A percentile compares a stretch with the other conserved stretches of the same genome.
These are phyloP conservation scores for Cottoperca gobio DNA, from an alignment of 2,797 vertebrate species.

Conservation along the genomic window DNA sequence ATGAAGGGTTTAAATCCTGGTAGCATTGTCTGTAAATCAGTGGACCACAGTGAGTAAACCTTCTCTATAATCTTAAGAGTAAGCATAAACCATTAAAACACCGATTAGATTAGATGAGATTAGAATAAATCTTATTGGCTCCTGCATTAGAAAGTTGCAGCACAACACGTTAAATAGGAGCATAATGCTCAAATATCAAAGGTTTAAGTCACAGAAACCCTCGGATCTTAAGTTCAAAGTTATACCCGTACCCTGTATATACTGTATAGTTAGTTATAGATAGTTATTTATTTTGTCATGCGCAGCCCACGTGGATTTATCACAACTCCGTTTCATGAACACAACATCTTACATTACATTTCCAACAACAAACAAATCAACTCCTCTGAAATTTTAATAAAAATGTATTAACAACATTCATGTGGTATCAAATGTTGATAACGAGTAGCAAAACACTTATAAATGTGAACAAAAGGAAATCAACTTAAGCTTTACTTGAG, in stretches of 20 bases:
- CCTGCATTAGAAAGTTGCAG: background rate
- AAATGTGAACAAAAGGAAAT: background rate
- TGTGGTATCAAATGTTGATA: background rate
- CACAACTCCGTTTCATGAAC: background rate
- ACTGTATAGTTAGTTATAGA: background rate
- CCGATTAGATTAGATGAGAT: constrained; percentile 5
- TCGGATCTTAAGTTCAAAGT: background rate
- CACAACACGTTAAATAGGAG: background rate
- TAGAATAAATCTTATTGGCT: background rate
- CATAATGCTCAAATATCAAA: background rate
- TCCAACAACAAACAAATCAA: background rate
- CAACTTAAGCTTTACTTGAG: background rate
- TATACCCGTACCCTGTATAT: background rate
- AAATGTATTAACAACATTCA: too few species aligned
- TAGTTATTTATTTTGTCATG: background rate
- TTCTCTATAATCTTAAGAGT: background rate
- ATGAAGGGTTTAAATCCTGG: background rate
- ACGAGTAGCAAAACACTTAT: background rate
- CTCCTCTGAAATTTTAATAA: too few species aligned
- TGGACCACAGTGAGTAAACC: background rate
- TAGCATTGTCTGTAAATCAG: background rate
- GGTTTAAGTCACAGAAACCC: background rate
- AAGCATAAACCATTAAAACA: background rate
- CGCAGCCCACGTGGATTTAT: background rate
- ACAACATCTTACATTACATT: background rate